phyloP scores from a whole-genome alignment of 2,888 invertebrate genomes.

The Flabesymbios commensalis region DNA sequence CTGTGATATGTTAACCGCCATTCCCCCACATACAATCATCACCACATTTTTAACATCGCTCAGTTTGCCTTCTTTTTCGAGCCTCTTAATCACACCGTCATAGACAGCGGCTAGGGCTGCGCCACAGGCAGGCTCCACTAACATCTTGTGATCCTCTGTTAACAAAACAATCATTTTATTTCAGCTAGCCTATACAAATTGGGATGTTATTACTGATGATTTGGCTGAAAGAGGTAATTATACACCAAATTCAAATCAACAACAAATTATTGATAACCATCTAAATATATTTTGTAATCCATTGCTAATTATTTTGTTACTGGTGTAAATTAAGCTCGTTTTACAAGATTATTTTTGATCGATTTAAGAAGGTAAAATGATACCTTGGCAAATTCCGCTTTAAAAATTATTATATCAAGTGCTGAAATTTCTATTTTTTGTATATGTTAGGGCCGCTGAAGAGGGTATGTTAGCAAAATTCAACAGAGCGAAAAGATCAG shows the following conservation, averaged over 20 bases:
- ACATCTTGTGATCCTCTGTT: constrained; percentile 63
- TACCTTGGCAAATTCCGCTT: too few relatives aligned
- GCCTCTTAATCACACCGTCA: constrained; percentile 49
- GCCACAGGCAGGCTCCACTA: constrained; percentile 65
- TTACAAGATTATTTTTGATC: too few relatives aligned
- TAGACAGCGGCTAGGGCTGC: constrained; percentile 63
- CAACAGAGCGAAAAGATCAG: too few relatives aligned
- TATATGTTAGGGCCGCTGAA: too few relatives aligned
- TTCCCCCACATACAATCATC: constrained; percentile 66
- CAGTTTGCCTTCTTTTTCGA: constrained; percentile 49
- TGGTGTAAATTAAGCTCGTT: too few relatives aligned
- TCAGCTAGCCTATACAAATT: too few relatives aligned
- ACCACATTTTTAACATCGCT: constrained; percentile 50
- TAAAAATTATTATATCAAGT: too few relatives aligned
- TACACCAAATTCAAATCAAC: not conserved
- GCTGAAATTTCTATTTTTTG: too few relatives aligned
- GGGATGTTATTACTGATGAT: not conserved
- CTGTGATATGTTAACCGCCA: constrained; percentile 67
- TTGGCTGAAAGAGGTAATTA: not conserved
- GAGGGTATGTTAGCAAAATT: too few relatives aligned
- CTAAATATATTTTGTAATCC: too few relatives aligned
- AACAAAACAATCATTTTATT: not conserved
- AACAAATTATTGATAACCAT: not conserved
- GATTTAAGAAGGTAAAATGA: too few relatives aligned
- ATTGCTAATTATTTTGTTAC: too few relatives aligned